Evolutionary conservation across 37 sponge, comb jelly and placozoan species (phyloP).

Genomic region (Chondrilla cf. caribensis): DNA sequence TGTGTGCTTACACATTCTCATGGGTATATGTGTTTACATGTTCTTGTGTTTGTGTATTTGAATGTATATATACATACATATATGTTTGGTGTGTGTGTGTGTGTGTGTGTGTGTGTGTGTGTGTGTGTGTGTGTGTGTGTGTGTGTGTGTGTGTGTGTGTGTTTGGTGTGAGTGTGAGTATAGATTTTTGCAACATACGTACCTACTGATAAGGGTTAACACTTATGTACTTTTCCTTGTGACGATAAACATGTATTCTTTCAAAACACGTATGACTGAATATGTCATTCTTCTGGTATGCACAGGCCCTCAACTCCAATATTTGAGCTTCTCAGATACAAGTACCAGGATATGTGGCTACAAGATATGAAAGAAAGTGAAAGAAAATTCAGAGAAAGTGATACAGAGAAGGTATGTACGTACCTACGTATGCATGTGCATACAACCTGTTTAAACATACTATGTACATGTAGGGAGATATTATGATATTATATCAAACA

Average conservation of each 20-base stretch:
- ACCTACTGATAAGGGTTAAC: too few species aligned
- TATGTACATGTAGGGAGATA: too few species aligned
- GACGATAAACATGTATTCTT: too few species aligned
- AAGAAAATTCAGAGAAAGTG: slow-evolving; percentile 29
- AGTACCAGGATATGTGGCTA: slow-evolving; percentile 82
- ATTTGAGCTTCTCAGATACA: slow-evolving; percentile 71
- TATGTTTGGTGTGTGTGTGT: not conserved
- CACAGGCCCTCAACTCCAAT: slow-evolving; percentile 88
- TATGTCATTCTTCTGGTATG: not conserved
- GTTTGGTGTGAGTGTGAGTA: not conserved
- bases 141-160: not conserved
- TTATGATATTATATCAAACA: too few species aligned
- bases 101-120: slow-evolving; percentile 9
- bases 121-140: too few species aligned
- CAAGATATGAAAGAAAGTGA: slow-evolving; percentile 47
- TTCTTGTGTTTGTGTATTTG: not conserved
- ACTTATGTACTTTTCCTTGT: too few species aligned
- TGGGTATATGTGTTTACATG: too few species aligned
- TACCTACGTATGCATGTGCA: not conserved
- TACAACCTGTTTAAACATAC: too few species aligned
- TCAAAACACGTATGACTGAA: too few species aligned
- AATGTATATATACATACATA: too few species aligned
- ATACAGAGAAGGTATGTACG: slow-evolving; percentile 36
- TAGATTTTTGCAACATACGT: too few species aligned
- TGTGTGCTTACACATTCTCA: not conserved